Evolutionary conservation across 2,888 invertebrate genomes (phyloP).

Genomic region (Phoronis australis): DNA sequence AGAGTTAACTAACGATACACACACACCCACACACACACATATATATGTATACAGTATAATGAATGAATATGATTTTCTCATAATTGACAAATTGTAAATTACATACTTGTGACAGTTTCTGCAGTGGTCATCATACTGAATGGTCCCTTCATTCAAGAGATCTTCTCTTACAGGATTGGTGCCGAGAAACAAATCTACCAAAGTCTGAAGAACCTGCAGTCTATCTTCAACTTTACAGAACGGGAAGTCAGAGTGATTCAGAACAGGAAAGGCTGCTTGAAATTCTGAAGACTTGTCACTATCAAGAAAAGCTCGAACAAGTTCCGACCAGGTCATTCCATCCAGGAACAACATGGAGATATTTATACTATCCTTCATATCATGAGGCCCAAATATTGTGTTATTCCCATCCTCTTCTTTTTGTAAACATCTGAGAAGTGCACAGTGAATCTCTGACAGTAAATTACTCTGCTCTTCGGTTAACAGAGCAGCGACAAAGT

Average conservation of each 20-base stretch:
- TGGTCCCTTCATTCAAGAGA: constrained; percentile 79
- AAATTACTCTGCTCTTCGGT: constrained; percentile 89
- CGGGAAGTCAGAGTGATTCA: constrained; percentile 42
- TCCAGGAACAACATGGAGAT: constrained; percentile 88
- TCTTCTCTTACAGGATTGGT: constrained; percentile 91
- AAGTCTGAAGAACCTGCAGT: constrained; percentile 65
- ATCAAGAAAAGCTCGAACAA: constrained; percentile 80
- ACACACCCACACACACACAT: too few species aligned
- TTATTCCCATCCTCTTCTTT: constrained; percentile 55
- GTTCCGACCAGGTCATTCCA: constrained; percentile 94
- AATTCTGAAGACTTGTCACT: constrained; percentile 63
- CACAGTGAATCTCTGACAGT: constrained; percentile 88
- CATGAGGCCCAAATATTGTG: constrained; percentile 88
- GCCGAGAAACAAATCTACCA: constrained; percentile 90
- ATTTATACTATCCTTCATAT: constrained; percentile 96
- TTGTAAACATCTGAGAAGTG: constrained; percentile 74
- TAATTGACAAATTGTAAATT: too few species aligned
- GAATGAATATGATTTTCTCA: too few species aligned
- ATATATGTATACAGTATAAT: too few species aligned
- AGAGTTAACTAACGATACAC: too few species aligned
- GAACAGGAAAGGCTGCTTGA: constrained; percentile 30
- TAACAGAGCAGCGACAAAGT: constrained; percentile 87
- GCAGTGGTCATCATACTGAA: constrained; percentile 55
- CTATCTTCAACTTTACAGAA: constrained; percentile 42
- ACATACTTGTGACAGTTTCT: constrained; percentile 49